Percentiles rank a stretch among this genome's conserved stretches.
These are phyloP conservation scores for Crotophaga sulcirostris DNA, from an alignment of 2,113 vertebrate species.

Conservation along the genomic window DNA sequence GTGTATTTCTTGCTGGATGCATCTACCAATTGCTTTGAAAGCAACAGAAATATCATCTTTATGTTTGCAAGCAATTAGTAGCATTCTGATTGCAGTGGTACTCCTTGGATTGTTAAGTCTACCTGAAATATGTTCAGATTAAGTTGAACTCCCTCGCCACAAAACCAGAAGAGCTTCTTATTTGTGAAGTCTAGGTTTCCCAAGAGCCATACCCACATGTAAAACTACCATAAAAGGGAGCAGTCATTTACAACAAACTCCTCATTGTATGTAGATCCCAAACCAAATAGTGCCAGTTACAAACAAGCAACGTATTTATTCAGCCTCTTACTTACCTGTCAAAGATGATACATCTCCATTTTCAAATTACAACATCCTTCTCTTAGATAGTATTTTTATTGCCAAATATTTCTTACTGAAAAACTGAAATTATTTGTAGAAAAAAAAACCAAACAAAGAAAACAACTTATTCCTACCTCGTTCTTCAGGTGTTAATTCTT, in stretches of 20 bases:
- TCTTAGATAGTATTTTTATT: background rate
- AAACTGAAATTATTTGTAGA: background rate
- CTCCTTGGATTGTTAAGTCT: background rate
- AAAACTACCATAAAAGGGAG: background rate
- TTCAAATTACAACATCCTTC: background rate
- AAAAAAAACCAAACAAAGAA: background rate
- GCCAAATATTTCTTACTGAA: background rate
- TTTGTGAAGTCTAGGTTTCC: background rate
- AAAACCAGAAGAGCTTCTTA: background rate
- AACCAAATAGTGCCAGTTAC: background rate
- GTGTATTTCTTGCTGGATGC: background rate
- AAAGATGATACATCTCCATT: background rate
- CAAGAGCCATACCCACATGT: background rate
- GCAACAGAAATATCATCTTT: background rate
- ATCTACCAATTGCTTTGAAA: background rate
- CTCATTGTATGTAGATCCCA: background rate
- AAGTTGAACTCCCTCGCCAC: background rate
- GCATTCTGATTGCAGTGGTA: background rate
- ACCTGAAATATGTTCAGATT: background rate
- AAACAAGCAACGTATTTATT: background rate
- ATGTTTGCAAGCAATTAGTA: background rate
- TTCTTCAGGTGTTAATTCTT: conserved; percentile 90
- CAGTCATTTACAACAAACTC: background rate
- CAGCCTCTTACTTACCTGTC: background rate
- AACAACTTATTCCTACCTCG: conserved; percentile 74